phyloP scores from a whole-genome alignment of 2,797 vertebrate genomes.

The Xenentodon cancila region DNA sequence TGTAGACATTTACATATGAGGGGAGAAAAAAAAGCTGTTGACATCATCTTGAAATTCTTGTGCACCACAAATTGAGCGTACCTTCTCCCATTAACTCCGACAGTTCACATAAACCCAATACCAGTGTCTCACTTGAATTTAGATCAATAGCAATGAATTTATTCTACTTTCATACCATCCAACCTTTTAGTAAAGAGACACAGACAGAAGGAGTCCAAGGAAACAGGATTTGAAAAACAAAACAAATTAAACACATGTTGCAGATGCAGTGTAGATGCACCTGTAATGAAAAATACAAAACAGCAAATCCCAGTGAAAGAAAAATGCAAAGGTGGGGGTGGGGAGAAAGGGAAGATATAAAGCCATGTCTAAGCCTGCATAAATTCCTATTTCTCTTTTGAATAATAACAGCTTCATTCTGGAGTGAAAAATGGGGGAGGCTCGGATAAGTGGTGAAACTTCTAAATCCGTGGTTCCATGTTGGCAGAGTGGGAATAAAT shows the following conservation, averaged over 20 bases:
- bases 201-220: slow-evolving; percentile 2
- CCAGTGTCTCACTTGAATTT: slow-evolving; percentile 15
- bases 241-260: slow-evolving; percentile 33
- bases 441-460: slow-evolving; percentile 70
- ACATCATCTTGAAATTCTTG: too few species aligned
- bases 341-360: slow-evolving; percentile 60
- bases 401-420: slow-evolving; percentile 72
- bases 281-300: slow-evolving; percentile 42
- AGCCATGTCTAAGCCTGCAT: slow-evolving; percentile 69
- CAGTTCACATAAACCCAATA: neutral
- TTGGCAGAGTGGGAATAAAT: slow-evolving; percentile 72
- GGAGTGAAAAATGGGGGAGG: slow-evolving; percentile 65
- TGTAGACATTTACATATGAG: too few species aligned
- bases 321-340: slow-evolving; percentile 12
- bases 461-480: slow-evolving; percentile 69
- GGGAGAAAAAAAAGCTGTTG: too few species aligned
- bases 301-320: slow-evolving; percentile 16
- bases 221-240: slow-evolving; percentile 1
- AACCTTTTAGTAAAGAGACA: slow-evolving; percentile 16
- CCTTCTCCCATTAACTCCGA: neutral
- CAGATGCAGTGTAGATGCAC: slow-evolving; percentile 4
- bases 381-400: slow-evolving; percentile 73
- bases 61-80: too few species aligned
- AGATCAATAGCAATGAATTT: slow-evolving; percentile 30
- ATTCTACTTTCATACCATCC: neutral